Percentiles rank a stretch among this genome's conserved stretches.
These are phyloP conservation scores for Heteromurus nitidus DNA, from an alignment of 2,888 invertebrate species.

Conservation along the genomic window DNA sequence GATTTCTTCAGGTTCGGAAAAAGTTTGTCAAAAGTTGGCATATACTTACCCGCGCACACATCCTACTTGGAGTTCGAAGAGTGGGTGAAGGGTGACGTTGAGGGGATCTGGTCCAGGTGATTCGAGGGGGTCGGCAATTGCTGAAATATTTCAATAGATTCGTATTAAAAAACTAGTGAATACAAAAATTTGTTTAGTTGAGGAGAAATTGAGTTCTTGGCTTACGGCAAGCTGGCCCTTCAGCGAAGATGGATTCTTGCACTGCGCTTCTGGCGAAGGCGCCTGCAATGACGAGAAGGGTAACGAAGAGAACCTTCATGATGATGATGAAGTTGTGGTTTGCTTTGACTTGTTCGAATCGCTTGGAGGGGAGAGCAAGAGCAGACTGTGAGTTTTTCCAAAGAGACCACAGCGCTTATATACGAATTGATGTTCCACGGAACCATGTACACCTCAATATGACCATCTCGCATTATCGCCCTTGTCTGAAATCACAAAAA, in stretches of 20 bases:
- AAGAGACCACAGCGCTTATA: neutral
- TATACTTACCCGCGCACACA: slow-evolving; percentile 39
- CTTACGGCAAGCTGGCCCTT: slow-evolving; percentile 59
- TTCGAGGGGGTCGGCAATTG: slow-evolving; percentile 54
- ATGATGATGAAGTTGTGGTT: slow-evolving; percentile 6
- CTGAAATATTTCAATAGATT: slow-evolving; percentile 6
- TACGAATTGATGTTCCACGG: neutral
- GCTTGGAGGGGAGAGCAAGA: neutral
- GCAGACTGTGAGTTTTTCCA: slow-evolving; percentile 15
- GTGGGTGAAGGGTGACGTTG: slow-evolving; percentile 57
- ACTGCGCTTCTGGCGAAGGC: slow-evolving; percentile 49
- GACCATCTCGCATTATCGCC: no score
- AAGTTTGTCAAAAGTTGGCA: neutral
- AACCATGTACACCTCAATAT: no score
- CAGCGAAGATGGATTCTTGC: slow-evolving; percentile 31
- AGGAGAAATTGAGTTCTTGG: neutral
- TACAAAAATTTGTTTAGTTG: neutral
- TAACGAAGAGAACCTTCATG: slow-evolving; percentile 55
- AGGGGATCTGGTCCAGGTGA: slow-evolving; percentile 21
- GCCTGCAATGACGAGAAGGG: slow-evolving; percentile 52
- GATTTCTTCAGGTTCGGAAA: neutral
- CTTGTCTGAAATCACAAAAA: no score
- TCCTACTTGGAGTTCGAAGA: slow-evolving; percentile 41
- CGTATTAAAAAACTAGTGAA: neutral
- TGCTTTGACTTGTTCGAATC: neutral